Conservation (phyloP, 2,888 invertebrate species). For the Marronus borbonicus region DNA sequence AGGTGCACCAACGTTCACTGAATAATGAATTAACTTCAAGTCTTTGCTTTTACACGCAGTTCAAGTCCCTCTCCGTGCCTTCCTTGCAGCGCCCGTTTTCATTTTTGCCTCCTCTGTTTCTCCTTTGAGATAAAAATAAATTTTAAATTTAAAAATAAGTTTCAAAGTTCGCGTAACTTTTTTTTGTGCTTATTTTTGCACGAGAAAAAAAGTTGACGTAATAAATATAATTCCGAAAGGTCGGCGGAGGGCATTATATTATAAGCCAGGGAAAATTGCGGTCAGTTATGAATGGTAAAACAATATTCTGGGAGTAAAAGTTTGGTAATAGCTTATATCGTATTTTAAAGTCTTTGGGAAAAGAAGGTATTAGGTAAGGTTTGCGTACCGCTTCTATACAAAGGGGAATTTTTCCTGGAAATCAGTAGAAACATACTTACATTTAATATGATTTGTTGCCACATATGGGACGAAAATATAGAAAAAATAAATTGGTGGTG, state of each 20-base stretch:
- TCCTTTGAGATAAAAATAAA: conserved; percentile 38
- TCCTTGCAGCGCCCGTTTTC: not conserved
- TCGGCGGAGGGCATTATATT: conserved; percentile 2
- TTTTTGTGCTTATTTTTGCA: not conserved
- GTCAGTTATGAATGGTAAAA: conserved; percentile 15
- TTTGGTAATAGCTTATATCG: not conserved
- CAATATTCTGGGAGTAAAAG: not conserved
- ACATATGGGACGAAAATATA: too few species aligned
- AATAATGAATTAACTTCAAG: conserved; percentile 49
- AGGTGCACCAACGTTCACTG: conserved; percentile 47
- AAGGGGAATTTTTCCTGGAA: too few species aligned
- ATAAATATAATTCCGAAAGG: conserved; percentile 26
- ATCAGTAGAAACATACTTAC: too few species aligned
- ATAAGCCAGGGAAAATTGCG: conserved; percentile 2
- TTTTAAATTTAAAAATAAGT: conserved; percentile 42
- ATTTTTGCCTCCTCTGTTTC: not conserved
- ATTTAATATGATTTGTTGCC: too few species aligned
- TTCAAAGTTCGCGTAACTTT: conserved; percentile 16
- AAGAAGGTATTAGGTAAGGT: too few species aligned
- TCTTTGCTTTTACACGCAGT: conserved; percentile 43
- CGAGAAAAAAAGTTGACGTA: not conserved
- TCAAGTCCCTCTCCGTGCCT: conserved; percentile 39
- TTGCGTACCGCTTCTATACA: too few species aligned
- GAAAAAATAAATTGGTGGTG: too few species aligned
- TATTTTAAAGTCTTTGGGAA: not conserved